phyloP scores from a whole-genome alignment of 2,888 invertebrate genomes.

The Acronicta alni region DNA sequence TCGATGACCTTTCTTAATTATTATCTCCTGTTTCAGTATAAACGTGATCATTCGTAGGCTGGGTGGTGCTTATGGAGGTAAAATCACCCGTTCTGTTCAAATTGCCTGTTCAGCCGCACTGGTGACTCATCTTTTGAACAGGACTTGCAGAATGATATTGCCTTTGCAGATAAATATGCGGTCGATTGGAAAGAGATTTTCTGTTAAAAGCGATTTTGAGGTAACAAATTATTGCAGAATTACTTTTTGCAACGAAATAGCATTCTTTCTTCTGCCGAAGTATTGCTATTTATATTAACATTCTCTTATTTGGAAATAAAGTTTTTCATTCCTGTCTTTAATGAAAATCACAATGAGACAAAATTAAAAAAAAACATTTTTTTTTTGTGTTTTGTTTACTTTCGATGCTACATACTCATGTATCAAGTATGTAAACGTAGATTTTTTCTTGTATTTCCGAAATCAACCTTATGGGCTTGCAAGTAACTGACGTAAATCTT shows the following conservation, averaged over 20 bases:
- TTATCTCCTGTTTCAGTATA: slow-evolving; percentile 82
- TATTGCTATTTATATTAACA: no score
- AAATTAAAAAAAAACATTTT: no score
- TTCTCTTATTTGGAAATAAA: no score
- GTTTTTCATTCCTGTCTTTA: no score
- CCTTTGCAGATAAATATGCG: slow-evolving; percentile 91
- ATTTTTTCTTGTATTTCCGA: no score
- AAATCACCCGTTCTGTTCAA: slow-evolving; percentile 90
- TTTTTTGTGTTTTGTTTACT: no score
- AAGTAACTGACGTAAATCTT: background rate
- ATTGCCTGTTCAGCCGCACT: slow-evolving; percentile 72
- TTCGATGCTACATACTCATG: no score
- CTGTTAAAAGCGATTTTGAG: slow-evolving; percentile 87
- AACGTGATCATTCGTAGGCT: slow-evolving; percentile 87
- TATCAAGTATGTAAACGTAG: no score
- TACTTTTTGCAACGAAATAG: no score
- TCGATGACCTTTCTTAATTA: background rate
- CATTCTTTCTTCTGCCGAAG: no score
- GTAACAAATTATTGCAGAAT: slow-evolving; percentile 63
- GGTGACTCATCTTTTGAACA: slow-evolving; percentile 89
- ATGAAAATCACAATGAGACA: no score
- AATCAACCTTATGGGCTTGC: no score
- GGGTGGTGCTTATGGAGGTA: slow-evolving; percentile 91
- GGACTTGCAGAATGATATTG: slow-evolving; percentile 91
- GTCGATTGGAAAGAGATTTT: slow-evolving; percentile 88